These are phyloP conservation scores for Agrypnia vestita DNA, from an alignment of 1,140 invertebrate genomes.

Conservation along the genomic window DNA sequence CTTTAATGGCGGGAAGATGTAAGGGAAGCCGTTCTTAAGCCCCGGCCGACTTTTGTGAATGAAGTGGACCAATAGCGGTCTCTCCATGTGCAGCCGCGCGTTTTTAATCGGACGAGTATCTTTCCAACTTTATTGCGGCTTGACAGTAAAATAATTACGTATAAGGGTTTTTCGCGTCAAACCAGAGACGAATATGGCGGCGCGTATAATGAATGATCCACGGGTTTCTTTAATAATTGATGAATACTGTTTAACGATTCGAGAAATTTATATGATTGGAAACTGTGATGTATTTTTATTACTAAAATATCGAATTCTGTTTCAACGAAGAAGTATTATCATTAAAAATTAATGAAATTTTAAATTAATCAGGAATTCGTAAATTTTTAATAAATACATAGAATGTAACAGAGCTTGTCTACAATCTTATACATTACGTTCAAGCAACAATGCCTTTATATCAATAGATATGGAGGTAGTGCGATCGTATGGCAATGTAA, in stretches of 20 bases:
- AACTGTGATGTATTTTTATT: too few species aligned
- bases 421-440: too few species aligned
- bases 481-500: too few species aligned
- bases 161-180: neutral
- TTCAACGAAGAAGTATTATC: too few species aligned
- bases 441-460: too few species aligned
- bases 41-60: conserved; percentile 2
- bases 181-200: neutral
- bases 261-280: too few species aligned
- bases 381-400: too few species aligned
- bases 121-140: conserved; percentile 26
- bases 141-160: neutral
- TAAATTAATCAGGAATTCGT: too few species aligned
- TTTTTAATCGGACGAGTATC: neutral
- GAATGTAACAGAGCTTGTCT: too few species aligned
- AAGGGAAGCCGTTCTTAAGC: neutral
- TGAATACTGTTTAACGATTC: neutral
- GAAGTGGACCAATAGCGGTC: conserved; percentile 3
- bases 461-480: too few species aligned
- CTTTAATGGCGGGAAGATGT: conserved; percentile 19
- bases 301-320: too few species aligned
- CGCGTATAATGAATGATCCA: neutral
- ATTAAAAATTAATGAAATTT: too few species aligned
- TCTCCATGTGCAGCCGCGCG: conserved; percentile 5
- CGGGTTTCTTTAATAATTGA: neutral